Base-by-base conservation (phyloP, 2,797 vertebrate species). In the Danio albolineatus region DNA sequence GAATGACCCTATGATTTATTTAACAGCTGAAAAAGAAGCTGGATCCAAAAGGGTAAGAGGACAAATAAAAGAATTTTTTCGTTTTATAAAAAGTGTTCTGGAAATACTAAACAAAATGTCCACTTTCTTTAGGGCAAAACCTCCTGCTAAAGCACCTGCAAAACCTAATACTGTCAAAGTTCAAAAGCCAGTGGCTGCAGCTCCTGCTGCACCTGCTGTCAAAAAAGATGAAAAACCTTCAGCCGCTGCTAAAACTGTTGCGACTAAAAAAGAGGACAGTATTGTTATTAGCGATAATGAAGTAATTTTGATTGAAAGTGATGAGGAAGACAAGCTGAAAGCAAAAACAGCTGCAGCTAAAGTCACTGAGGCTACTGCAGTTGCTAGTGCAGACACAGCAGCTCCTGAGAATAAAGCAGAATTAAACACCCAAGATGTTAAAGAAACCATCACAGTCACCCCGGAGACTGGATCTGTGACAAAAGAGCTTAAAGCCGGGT, bases 11-110 rank as follows among this genome's bases (percentile, higher is more conserved):
- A 44, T 54, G 71, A 8, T 85, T 75, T 84, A 28, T 70, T 65
- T 79, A 83, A 39, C 76, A 88, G 88, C 38, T 80, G 19, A 87
- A 86, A 85, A 87, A 83, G 85, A 89, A 89, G 61, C 9, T 56
- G 4, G 85, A 84, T 19, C 39, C 43, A 9, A 85, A 85, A 77
- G 82, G 83, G 88, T 89, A 85, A 86, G 79, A 39, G n/a, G 16
- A 2, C 2, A 60, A 16, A 7, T 4, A 13, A 7, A 53, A 5
- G 59, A 44, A 10, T 9, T 17, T 16, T 71, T 54, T 21, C 17
- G 19, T 48, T 48, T 62, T 36, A 9, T 28, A 3, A 5, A 65
- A 17, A 46, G 9, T 3, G 14, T 38, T 72, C 59, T 62, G 13
- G 8, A 64, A 53, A 38, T 77, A 4, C 54, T 0, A 5, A 36